These are phyloP conservation scores for Clitarchus hookeri DNA, from an alignment of 2,888 invertebrate genomes.

Conservation along the genomic window DNA sequence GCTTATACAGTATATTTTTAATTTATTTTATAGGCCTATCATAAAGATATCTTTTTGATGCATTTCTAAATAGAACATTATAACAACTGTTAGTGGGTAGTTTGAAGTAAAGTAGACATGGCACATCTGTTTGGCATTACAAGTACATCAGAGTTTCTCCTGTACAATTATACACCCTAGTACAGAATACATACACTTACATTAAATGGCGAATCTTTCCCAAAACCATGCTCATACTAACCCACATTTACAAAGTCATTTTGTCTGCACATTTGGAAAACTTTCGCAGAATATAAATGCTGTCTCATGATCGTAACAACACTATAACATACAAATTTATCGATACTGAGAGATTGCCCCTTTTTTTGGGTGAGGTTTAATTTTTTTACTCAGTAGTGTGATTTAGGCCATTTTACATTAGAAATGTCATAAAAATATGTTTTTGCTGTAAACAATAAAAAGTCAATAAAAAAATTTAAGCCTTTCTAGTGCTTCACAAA, in stretches of 20 bases:
- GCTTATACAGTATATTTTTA: background rate
- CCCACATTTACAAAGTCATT: background rate
- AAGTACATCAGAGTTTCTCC: background rate
- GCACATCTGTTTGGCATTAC: conserved; percentile 33
- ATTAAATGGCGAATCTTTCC: background rate
- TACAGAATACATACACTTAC: background rate
- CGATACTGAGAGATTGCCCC: background rate
- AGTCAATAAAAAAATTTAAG: no score
- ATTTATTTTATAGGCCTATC: conserved; percentile 33
- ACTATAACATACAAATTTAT: background rate
- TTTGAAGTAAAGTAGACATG: conserved; percentile 35
- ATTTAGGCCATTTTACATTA: background rate
- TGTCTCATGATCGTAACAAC: background rate
- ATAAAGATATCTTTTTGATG: conserved; percentile 29
- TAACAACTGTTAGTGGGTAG: conserved; percentile 26
- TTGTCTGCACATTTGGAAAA: background rate
- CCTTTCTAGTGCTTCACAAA: background rate
- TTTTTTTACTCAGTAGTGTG: background rate
- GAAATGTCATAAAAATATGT: background rate
- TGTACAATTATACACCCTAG: background rate
- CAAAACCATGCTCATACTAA: background rate
- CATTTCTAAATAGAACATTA: conserved; percentile 27
- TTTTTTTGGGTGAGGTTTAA: background rate
- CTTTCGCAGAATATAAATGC: background rate
- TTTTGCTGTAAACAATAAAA: background rate